Evolutionary conservation across 2,113 vertebrate genomes (phyloP).

Genomic region (Mustelus asterias): DNA sequence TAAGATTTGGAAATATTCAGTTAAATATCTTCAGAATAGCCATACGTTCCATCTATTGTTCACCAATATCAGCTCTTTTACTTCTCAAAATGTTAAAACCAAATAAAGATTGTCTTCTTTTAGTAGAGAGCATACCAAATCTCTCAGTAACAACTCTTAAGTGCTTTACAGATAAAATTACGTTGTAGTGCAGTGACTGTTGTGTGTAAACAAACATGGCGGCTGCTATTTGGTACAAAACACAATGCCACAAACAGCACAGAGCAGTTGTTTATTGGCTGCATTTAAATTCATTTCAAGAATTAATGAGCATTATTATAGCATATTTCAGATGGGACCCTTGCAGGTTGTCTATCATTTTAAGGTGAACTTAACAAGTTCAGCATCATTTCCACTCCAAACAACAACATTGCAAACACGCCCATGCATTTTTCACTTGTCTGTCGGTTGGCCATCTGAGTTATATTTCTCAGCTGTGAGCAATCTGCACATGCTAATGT

Average conservation of each 20-base stretch:
- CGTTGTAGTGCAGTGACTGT: not conserved
- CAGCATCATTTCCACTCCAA: not conserved
- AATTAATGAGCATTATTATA: not conserved
- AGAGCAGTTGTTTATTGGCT: not conserved
- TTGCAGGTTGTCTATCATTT: not conserved
- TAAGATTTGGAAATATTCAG: not conserved
- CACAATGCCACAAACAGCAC: not conserved
- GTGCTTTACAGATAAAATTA: not conserved
- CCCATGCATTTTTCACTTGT: too few relatives aligned
- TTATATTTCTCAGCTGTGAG: not conserved
- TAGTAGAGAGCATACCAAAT: not conserved
- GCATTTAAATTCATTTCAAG: not conserved
- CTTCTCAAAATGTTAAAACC: not conserved
- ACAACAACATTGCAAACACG: not conserved
- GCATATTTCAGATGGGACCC: not conserved
- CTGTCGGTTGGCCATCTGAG: not conserved
- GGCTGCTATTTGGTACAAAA: not conserved
- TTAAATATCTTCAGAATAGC: not conserved
- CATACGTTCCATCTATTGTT: not conserved
- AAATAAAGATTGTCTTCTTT: not conserved
- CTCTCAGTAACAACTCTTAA: not conserved
- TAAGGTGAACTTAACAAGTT: not conserved
- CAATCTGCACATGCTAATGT: not conserved
- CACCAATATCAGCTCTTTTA: not conserved
- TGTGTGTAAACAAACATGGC: not conserved